Base-by-base conservation (phyloP, 2,888 invertebrate genomes). In the Diloba caeruleocephala region DNA sequence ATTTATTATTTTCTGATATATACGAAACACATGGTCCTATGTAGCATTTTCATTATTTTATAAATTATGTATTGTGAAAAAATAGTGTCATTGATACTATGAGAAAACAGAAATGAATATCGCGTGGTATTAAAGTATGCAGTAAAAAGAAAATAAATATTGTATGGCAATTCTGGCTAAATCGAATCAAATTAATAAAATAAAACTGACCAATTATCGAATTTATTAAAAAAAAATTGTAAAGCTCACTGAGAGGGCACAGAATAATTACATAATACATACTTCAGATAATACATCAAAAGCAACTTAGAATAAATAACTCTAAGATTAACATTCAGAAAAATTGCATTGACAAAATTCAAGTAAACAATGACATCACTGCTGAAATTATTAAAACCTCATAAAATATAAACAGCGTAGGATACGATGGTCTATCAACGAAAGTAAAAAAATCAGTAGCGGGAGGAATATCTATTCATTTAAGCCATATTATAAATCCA, bases 221-320 rank as follows among this genome's bases (percentile, higher is more conserved):
- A 42, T 25, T 10, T 8, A 17, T 13, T 23, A 25, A 10, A 31
- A 23, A 32, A 42, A 42, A 32, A 25, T 42, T 10, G 32, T 25
- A 2, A 2, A n/a, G 1, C 23, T 42, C 5, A 42, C 42, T 4
- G 8, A 42, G 32, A 5, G 23, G 2, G 23, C 32, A 9, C 42
- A 42, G 25, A 21, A 41, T 15, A 3, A 5, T 31, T 26, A 2
- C 5, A n/a, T n/a, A n/a, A n/a, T n/a, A n/a, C n/a, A n/a, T n/a
- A n/a, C n/a, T n/a, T n/a, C n/a, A n/a, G n/a, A 10, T 3, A 41
- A 41, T 31, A 41, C 19, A 29, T 9, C 4, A 9, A 41, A 41
- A 31, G 9, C 41, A 1, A 31, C 29, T 3, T 41, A 19, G 41
- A 13, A 31, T 21, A 38, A 38, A 38, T 85, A 23, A 90, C 38